Evolutionary conservation across 1,140 invertebrate genomes (phyloP).

Genomic region (Manduca sexta): DNA sequence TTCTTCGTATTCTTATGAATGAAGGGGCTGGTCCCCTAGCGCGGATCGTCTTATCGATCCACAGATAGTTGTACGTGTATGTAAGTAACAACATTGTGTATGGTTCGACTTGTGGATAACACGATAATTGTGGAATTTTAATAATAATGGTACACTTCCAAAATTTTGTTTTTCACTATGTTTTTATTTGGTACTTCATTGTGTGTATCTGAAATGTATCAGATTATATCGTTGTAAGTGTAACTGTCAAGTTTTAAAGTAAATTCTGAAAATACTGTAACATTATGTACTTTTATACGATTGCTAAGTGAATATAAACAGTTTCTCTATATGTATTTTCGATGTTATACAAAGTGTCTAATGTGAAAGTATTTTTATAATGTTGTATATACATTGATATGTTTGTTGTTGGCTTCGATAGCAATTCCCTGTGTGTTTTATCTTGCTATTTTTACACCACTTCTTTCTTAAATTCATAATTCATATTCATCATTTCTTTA

Average conservation of each 20-base stretch:
- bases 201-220: too few species aligned
- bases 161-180: too few species aligned
- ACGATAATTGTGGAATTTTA: too few species aligned
- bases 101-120: background rate
- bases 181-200: too few species aligned
- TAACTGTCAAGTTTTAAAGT: too few species aligned
- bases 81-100: constrained; percentile 2
- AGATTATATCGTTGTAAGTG: too few species aligned
- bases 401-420: constrained; percentile 12
- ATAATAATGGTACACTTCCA: too few species aligned
- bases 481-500: too few species aligned
- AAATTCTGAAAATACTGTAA: background rate
- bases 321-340: constrained; percentile 48
- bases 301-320: constrained; percentile 20
- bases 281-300: constrained; percentile 32
- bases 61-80: constrained; percentile 11
- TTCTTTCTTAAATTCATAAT: too few species aligned
- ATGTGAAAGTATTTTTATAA: constrained; percentile 63
- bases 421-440: too few species aligned
- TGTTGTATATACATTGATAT: constrained; percentile 37
- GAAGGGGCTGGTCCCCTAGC: constrained; percentile 37
- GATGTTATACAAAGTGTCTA: constrained; percentile 61
- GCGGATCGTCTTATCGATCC: constrained; percentile 18
- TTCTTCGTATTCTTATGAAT: constrained; percentile 43
- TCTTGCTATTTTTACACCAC: too few species aligned